Evolutionary conservation across 1,140 invertebrate genomes (phyloP), one percentile per base, ranked within the genome.

Genomic region (Eriocheir sinensis): DNA sequence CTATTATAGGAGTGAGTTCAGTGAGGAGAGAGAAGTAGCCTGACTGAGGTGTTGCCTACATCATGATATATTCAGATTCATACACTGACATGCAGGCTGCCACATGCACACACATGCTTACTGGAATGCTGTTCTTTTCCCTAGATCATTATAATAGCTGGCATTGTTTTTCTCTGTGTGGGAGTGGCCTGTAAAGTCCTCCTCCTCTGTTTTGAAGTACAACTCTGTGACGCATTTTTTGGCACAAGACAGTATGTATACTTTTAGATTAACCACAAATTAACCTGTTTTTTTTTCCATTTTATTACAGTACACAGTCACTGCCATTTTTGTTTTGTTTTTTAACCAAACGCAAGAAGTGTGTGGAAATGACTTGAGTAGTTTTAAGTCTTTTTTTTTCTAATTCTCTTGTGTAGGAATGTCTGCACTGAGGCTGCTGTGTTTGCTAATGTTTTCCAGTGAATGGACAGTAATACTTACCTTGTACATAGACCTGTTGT

Each of bases 11-110:
- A n/a, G n/a, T 72, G 60, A 72, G 60, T 72, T 72, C 60, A n/a
- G 27, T 72, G n/a, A 72, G 48, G 60, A 72, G 60, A n/a, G 60
- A 72, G 60, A 72, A 72, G 60, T 72, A 72, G 60, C n/a, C 60
- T 72, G 12, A 72, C 8, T 72, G 60, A 72, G 60, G 60, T 72
- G 60, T 72, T 72, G 60, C 60, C 60, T 72, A 21, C 60, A 72
- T n/a, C n/a, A 72, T 72, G n/a, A n/a, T n/a, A 72, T 72, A 72
- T 72, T n/a, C 9, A 4, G n/a, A 4, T 72, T 12, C 6, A n/a
- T 72, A 72, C 60, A 72, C 27, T 72, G 12, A 72, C 60, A 72
- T 72, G 21, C 27, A 72, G 21, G 60, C 60, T 72, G 60, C 60
- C 60, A 72, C 60, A 72, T 72, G 60, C 60, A 72, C 60, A 72